phyloP scores from a whole-genome alignment of 1,140 invertebrate species.

The Hirudo medicinalis region DNA sequence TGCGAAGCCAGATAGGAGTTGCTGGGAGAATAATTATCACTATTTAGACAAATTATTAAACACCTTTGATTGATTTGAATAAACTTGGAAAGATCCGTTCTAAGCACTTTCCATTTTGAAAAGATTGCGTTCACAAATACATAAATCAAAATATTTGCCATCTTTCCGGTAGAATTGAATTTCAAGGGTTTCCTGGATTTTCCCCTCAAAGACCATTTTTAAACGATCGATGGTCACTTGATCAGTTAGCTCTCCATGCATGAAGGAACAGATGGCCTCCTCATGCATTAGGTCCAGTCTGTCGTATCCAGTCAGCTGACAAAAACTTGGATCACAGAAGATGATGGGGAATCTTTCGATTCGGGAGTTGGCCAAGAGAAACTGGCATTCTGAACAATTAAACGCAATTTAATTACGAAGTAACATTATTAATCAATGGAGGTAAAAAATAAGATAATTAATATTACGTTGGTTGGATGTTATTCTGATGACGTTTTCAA shows the following conservation, averaged over 20 bases:
- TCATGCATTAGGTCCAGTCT: constrained; percentile 12
- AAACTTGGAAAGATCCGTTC: not conserved
- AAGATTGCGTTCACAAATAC: not conserved
- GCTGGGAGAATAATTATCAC: constrained; percentile 48
- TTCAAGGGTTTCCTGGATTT: constrained; percentile 51
- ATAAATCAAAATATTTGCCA: constrained; percentile 52
- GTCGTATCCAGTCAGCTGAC: constrained; percentile 76
- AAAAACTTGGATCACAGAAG: constrained; percentile 99
- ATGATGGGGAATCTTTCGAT: constrained; percentile 99
- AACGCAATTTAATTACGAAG: constrained; percentile 38
- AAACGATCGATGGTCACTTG: constrained; percentile 10
- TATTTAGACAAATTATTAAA: not conserved
- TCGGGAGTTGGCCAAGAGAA: constrained; percentile 95
- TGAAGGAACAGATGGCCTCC: constrained; percentile 83
- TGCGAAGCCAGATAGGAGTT: constrained; percentile 88
- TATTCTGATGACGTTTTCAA: constrained; percentile 12
- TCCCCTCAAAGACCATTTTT: constrained; percentile 23
- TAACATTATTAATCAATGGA: constrained; percentile 70
- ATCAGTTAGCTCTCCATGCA: constrained; percentile 89
- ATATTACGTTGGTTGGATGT: constrained; percentile 15
- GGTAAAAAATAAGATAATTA: not conserved
- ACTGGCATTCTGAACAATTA: constrained; percentile 84
- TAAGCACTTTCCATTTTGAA: not conserved
- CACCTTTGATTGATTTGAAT: not conserved
- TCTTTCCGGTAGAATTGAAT: constrained; percentile 97